Evolutionary conservation across 1,140 invertebrate species (phyloP), one percentile per base, ranked within the genome.

Genomic region (Ephestia elutella): DNA sequence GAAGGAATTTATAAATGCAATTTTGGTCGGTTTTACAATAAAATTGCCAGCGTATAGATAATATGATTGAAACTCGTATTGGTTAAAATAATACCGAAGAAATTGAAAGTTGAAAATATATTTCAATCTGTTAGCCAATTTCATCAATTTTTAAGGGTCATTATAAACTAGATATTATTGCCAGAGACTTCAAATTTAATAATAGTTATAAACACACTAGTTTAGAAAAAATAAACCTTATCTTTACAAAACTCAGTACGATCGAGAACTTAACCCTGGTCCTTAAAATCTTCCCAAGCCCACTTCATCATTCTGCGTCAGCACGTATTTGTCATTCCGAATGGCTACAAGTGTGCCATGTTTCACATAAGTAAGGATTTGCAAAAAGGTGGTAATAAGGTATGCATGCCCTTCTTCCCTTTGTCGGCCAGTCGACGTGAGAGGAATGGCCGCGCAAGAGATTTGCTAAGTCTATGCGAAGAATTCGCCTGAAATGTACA

Each of bases 341-440:
- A 76, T 80, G 71, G 66, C 66, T 65, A 76, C 73, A 61, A 77
- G 68, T 69, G 66, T 74, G 77, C 78, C 77, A 70, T 82, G 78
- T 86, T 80, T 80, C 80, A 78, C 71, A 79, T 78, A 83, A 86
- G 82, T 80, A 75, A 75, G 82, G 78, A 83, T 82, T 83, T 83
- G 65, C 65, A 78, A 82, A 85, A 83, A 83, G 80, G 85, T 83
- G 75, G 82, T 83, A 81, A 86, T 87, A 87, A 86, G 82, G 79
- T 87, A 87, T 87, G 82, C 85, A 83, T 77, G 82, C 80, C 82
- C 80, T n/a, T 85, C 84, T 83, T 80, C 78, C 84, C 85, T 87
- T 85, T 87, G 84, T 85, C 82, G 85, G 81, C 85, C 77, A 86
- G 79, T 86, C 81, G 76, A 86, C 85, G 85, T 87, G 85, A 87